These are phyloP conservation scores for Notiomystis cincta DNA, from an alignment of 2,113 vertebrate species.

Conservation along the genomic window DNA sequence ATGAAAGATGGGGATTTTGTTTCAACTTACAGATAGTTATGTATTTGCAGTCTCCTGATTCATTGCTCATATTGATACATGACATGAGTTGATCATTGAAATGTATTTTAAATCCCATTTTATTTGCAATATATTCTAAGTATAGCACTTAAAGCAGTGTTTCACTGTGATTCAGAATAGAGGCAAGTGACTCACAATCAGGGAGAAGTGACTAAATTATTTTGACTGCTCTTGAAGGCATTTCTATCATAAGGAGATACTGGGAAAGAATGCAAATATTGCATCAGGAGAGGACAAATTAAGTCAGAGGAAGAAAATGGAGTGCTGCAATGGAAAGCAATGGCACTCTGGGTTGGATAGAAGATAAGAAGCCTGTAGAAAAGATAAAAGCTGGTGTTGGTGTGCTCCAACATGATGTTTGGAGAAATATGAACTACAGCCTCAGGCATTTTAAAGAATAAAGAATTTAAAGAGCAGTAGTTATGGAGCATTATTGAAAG, in stretches of 20 bases:
- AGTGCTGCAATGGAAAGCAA: background rate
- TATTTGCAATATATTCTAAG: background rate
- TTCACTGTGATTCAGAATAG: background rate
- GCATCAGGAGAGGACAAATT: background rate
- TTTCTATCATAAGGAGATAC: background rate
- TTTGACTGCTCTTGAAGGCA: conserved; percentile 7
- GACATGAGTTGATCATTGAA: background rate
- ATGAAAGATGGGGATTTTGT: background rate
- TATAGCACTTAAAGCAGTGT: background rate
- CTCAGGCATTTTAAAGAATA: background rate
- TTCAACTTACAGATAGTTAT: background rate
- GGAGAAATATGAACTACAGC: background rate
- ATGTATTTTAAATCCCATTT: background rate
- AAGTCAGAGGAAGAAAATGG: background rate
- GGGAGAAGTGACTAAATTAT: background rate
- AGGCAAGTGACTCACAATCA: background rate
- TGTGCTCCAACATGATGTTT: background rate
- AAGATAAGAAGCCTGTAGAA: background rate
- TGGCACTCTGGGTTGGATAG: background rate
- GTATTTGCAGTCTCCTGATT: background rate
- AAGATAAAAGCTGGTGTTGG: background rate
- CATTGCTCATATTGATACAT: background rate
- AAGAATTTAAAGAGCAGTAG: background rate
- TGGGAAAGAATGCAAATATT: background rate
- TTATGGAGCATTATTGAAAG: background rate